Percentiles rank a stretch among this genome's conserved stretches.
Evolutionary conservation across 2,888 invertebrate genomes (phyloP).

Genomic region (Chrysolina haemoptera): DNA sequence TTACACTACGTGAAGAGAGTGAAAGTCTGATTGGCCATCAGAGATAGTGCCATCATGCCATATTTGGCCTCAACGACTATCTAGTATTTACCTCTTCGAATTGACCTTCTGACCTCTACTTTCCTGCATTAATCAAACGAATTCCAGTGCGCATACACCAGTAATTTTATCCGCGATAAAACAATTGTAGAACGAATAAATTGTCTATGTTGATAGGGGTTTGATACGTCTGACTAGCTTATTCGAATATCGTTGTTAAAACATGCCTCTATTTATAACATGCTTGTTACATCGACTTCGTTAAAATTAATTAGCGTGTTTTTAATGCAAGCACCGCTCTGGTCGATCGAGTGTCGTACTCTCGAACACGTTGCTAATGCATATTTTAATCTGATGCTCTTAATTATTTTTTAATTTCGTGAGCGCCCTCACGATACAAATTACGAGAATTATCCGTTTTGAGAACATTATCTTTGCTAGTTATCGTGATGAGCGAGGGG

Average conservation of each 20-base stretch:
- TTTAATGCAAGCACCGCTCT: constrained; percentile 26
- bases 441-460: constrained; percentile 26
- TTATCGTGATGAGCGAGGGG: background rate
- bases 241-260: constrained; percentile 47
- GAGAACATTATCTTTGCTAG: constrained; percentile 16
- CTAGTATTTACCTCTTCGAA: no score
- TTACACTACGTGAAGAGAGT: no score
- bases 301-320: constrained; percentile 49
- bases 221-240: constrained; percentile 43
- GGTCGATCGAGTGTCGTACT: constrained; percentile 8
- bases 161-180: background rate
- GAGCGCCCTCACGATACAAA: background rate
- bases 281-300: constrained; percentile 49
- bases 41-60: no score
- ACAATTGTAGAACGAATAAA: constrained; percentile 29
- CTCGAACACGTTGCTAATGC: constrained; percentile 48
- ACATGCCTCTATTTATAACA: constrained; percentile 48
- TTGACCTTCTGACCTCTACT: background rate
- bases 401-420: constrained; percentile 52
- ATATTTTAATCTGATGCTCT: constrained; percentile 49
- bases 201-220: constrained; percentile 42
- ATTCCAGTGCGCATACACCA: background rate
- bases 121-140: background rate
- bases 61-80: no score
- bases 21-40: no score